These are phyloP conservation scores for Rhogogaster chlorosoma DNA, from an alignment of 2,888 invertebrate species.

Conservation along the genomic window DNA sequence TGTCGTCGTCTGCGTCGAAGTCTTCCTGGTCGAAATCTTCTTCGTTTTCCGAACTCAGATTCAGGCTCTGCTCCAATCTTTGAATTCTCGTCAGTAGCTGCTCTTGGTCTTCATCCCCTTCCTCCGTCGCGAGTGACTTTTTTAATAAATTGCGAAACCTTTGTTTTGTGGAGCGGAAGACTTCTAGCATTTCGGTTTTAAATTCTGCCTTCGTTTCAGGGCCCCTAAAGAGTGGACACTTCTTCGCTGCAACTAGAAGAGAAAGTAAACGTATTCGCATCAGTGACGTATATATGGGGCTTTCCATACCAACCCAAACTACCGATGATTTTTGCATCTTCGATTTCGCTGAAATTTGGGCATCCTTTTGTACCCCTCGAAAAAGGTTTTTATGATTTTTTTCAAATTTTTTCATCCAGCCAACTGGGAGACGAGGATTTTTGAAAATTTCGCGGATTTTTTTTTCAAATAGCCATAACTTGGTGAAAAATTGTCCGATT, in stretches of 20 bases:
- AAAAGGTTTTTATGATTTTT: too few relatives aligned
- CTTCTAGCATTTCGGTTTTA: slow-evolving; percentile 13
- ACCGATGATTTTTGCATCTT: too few relatives aligned
- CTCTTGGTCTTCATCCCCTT: neutral
- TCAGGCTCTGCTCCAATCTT: neutral
- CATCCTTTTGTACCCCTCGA: too few relatives aligned
- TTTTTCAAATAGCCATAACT: too few relatives aligned
- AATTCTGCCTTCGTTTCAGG: slow-evolving; percentile 18
- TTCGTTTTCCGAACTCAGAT: neutral
- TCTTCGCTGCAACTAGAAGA: neutral
- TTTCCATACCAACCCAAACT: too few relatives aligned
- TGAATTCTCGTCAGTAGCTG: neutral
- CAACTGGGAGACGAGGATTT: too few relatives aligned
- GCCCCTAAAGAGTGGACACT: slow-evolving; percentile 13
- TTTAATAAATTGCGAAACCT: neutral
- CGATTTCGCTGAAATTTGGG: too few relatives aligned
- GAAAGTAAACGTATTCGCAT: neutral
- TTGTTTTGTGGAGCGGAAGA: slow-evolving; percentile 10
- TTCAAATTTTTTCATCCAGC: too few relatives aligned
- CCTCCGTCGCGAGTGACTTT: neutral
- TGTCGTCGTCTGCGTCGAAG: slow-evolving; percentile 20
- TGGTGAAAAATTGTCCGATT: too few relatives aligned
- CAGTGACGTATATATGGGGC: neutral
- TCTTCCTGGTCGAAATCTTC: neutral
- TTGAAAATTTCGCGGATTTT: too few relatives aligned